phyloP scores from a whole-genome alignment of 2,113 vertebrate species.

The Nicator chloris region DNA sequence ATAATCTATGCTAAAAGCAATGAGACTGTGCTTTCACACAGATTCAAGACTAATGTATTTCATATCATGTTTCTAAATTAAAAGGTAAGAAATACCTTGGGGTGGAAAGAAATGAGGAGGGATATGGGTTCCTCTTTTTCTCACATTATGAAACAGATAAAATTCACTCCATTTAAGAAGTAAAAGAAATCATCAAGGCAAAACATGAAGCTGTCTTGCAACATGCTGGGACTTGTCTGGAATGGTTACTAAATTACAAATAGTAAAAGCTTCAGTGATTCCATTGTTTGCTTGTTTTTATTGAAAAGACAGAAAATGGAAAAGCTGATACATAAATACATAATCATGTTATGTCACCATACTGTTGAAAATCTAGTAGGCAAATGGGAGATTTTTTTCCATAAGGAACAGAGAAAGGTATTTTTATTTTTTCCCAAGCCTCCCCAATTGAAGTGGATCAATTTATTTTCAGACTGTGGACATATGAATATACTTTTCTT shows the following conservation, averaged over 20 bases:
- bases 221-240: conserved; percentile 8
- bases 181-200: background rate
- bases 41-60: background rate
- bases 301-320: background rate
- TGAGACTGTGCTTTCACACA: background rate
- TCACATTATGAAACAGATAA: background rate
- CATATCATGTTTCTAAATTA: background rate
- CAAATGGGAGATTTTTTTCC: background rate
- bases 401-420: background rate
- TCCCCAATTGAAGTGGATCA: background rate
- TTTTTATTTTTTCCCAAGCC: background rate
- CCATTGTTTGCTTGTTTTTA: background rate
- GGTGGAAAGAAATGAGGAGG: background rate
- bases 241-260: conserved; percentile 12
- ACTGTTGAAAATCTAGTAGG: background rate
- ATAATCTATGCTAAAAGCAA: background rate
- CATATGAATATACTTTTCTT: background rate
- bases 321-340: background rate
- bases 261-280: background rate
- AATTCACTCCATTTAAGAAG: conserved; percentile 2
- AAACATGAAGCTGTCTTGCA: conserved; percentile 17
- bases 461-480: background rate
- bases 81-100: background rate
- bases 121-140: background rate
- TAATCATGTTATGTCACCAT: background rate